Conservation (phyloP, 2,888 invertebrate genomes). For the Drosophila macrothrix region DNA sequence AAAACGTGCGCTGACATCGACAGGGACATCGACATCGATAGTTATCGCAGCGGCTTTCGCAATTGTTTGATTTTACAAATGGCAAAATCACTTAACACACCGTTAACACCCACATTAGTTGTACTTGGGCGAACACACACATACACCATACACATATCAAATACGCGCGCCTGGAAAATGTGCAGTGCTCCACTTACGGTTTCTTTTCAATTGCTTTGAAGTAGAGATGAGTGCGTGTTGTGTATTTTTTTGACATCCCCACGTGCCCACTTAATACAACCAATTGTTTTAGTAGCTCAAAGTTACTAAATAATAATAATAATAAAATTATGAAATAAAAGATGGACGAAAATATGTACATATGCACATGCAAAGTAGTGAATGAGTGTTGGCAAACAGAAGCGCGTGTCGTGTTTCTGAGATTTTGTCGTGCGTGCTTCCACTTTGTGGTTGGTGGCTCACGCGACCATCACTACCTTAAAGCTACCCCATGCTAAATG, state of each 20-base stretch:
- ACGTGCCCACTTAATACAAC: background rate
- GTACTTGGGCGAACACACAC: constrained; percentile 69
- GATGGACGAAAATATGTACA: too few relatives aligned
- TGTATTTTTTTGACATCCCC: background rate
- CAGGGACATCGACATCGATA: constrained; percentile 51
- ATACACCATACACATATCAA: constrained; percentile 12
- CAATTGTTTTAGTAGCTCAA: background rate
- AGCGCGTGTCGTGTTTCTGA: background rate
- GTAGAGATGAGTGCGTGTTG: background rate
- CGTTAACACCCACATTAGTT: constrained; percentile 83
- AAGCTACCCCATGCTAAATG: constrained; percentile 31
- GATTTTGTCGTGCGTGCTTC: background rate
- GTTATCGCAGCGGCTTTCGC: constrained; percentile 62
- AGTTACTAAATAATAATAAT: background rate
- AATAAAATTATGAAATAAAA: background rate
- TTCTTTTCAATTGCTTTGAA: constrained; percentile 73
- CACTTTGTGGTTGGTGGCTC: background rate
- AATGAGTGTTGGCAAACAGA: background rate
- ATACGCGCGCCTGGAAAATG: constrained; percentile 46
- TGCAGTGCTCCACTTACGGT: constrained; percentile 56
- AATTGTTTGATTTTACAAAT: constrained; percentile 73
- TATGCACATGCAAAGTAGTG: background rate
- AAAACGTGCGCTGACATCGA: constrained; percentile 78
- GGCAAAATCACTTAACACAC: constrained; percentile 79
- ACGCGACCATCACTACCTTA: constrained; percentile 1